Conservation (phyloP, 2,888 invertebrate species). For the Acronicta alni region DNA sequence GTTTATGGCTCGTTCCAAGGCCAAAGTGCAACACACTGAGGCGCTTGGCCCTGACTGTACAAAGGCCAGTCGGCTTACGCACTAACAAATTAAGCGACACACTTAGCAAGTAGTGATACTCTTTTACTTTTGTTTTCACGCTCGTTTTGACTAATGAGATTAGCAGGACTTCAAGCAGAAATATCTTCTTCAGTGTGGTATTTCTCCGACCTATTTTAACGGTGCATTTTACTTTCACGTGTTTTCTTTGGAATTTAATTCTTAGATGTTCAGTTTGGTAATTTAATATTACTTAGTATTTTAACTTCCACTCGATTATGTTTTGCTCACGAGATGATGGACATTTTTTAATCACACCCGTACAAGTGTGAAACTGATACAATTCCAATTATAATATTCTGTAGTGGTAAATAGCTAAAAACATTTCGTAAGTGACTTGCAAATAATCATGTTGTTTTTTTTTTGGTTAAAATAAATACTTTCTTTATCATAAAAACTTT, state of each 20-base stretch:
- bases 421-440: too few species aligned
- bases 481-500: not conserved
- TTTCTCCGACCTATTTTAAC: not conserved
- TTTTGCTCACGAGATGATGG: too few species aligned
- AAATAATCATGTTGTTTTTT: too few species aligned
- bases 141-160: conserved; percentile 24
- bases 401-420: too few species aligned
- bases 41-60: conserved; percentile 62
- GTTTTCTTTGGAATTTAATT: not conserved
- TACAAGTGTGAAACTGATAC: too few species aligned
- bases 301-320: not conserved
- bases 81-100: conserved; percentile 45
- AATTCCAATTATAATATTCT: too few species aligned
- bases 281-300: not conserved
- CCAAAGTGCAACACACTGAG: conserved; percentile 61
- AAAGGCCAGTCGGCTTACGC: conserved; percentile 65
- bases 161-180: conserved; percentile 7
- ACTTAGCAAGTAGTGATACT: conserved; percentile 42
- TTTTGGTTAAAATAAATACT: too few species aligned
- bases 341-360: too few species aligned
- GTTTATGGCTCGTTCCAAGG: conserved; percentile 43
- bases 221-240: not conserved
- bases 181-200: conserved; percentile 1
- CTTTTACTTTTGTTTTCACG: conserved; percentile 35
- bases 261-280: not conserved